Evolutionary conservation across 1,140 invertebrate species (phyloP).

Genomic region (Drosophila neocordata): DNA sequence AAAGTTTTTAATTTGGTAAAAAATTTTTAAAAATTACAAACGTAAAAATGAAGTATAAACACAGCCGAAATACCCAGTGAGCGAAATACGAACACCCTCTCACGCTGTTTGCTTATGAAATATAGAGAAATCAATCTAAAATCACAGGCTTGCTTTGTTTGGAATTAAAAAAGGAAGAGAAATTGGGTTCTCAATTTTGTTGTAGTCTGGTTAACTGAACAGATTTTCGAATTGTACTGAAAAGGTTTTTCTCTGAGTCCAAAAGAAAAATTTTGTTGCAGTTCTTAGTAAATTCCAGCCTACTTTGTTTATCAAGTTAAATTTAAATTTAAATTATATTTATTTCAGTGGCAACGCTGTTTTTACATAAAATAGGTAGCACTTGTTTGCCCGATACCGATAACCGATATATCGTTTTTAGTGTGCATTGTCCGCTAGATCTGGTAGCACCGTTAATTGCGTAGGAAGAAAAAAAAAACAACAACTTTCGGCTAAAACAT

Average conservation of each 20-base stretch:
- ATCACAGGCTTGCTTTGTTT: neutral
- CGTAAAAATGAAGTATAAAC: neutral
- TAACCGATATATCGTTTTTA: neutral
- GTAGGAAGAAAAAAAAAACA: conserved; percentile 1
- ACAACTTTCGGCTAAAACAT: neutral
- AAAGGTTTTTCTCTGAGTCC: too few relatives aligned
- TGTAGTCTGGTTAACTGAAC: too few relatives aligned
- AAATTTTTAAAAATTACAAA: neutral
- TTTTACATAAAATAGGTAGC: neutral
- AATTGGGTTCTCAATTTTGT: too few relatives aligned
- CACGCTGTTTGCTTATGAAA: neutral
- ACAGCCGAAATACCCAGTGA: neutral
- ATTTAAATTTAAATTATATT: neutral
- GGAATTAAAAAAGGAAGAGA: neutral
- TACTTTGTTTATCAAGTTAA: too few relatives aligned
- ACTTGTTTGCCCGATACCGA: neutral
- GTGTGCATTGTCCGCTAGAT: neutral
- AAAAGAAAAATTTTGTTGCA: too few relatives aligned
- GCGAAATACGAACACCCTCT: neutral
- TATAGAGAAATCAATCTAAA: neutral
- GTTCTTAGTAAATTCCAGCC: too few relatives aligned
- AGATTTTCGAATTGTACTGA: too few relatives aligned
- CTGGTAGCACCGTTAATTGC: neutral
- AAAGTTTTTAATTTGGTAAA: neutral
- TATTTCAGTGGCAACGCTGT: neutral